A percentile compares a stretch with the other conserved stretches of the same genome.
phyloP scores from a whole-genome alignment of 2,888 invertebrate genomes.

The Sylvicola cinctus region DNA sequence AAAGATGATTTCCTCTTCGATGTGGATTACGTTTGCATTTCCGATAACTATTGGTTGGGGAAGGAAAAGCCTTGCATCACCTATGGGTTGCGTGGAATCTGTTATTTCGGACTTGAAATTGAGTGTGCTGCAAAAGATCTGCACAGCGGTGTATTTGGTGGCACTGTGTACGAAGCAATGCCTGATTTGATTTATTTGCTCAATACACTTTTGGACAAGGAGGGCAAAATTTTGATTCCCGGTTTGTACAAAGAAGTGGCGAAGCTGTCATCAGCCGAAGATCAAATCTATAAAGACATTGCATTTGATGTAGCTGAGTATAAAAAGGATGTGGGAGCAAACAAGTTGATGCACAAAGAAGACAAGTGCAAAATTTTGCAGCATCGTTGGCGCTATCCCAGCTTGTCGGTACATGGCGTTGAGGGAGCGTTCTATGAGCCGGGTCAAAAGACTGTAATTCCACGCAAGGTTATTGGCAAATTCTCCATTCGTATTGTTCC shows the following conservation, averaged over 20 bases:
- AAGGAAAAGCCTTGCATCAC: conserved; percentile 93
- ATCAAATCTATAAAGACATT: conserved; percentile 54
- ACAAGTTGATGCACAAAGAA: conserved; percentile 47
- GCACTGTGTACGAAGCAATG: conserved; percentile 85
- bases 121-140: conserved; percentile 80
- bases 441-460: conserved; percentile 91
- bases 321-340: conserved; percentile 47
- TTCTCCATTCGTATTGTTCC: conserved; percentile 97
- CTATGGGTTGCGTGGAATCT: conserved; percentile 84
- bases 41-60: conserved; percentile 98
- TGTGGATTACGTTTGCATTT: conserved; percentile 90
- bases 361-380: conserved; percentile 69
- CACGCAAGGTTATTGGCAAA: conserved; percentile 83
- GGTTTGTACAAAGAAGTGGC: conserved; percentile 69
- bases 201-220: conserved; percentile 60
- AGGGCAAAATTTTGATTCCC: conserved; percentile 69
- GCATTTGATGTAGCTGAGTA: conserved; percentile 72
- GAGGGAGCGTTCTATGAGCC: conserved; percentile 87
- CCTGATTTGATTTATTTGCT: conserved; percentile 74
- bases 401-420: conserved; percentile 85
- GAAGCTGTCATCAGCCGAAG: conserved; percentile 45
- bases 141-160: conserved; percentile 92
- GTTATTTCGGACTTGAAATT: conserved; percentile 77
- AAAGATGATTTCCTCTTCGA: conserved; percentile 56
- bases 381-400: conserved; percentile 91